A percentile compares a stretch with the other conserved stretches of the same genome.
These are phyloP conservation scores for Fragariocoptes setiger DNA, from an alignment of 1,140 invertebrate species.

Conservation along the genomic window DNA sequence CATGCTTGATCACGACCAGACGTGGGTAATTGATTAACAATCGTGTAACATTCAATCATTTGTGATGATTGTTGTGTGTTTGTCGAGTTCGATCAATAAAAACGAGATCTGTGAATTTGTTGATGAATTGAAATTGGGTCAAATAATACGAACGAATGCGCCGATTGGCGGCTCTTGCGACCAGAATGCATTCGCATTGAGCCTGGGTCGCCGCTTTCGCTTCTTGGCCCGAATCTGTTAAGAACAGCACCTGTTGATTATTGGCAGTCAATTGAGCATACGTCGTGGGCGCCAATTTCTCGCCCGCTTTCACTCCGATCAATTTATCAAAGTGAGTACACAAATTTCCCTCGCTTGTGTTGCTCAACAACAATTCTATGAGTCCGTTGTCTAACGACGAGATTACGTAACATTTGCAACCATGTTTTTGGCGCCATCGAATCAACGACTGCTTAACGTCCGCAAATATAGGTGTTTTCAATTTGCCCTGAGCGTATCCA, in stretches of 20 bases:
- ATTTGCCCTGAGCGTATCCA: not conserved
- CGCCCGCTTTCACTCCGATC: not conserved
- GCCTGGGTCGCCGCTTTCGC: not conserved
- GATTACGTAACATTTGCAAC: not conserved
- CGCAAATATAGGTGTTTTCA: not conserved
- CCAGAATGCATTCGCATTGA: not conserved
- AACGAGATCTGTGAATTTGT: not conserved
- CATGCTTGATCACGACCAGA: too few species aligned
- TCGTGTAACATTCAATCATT: too few species aligned
- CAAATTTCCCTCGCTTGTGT: not conserved
- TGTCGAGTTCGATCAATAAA: too few species aligned
- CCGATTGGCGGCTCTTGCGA: not conserved
- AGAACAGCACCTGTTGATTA: not conserved
- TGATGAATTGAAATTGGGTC: not conserved
- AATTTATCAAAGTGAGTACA: not conserved
- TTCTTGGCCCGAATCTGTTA: not conserved
- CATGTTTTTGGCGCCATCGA: not conserved
- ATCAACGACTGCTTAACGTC: not conserved
- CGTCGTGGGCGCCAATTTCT: not conserved
- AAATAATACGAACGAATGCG: not conserved
- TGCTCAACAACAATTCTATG: not conserved
- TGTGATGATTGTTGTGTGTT: too few species aligned
- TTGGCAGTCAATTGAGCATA: not conserved
- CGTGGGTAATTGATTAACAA: too few species aligned
- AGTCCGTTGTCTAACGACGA: not conserved